phyloP scores from a whole-genome alignment of 2,113 vertebrate genomes.

The Diglossa brunneiventris region DNA sequence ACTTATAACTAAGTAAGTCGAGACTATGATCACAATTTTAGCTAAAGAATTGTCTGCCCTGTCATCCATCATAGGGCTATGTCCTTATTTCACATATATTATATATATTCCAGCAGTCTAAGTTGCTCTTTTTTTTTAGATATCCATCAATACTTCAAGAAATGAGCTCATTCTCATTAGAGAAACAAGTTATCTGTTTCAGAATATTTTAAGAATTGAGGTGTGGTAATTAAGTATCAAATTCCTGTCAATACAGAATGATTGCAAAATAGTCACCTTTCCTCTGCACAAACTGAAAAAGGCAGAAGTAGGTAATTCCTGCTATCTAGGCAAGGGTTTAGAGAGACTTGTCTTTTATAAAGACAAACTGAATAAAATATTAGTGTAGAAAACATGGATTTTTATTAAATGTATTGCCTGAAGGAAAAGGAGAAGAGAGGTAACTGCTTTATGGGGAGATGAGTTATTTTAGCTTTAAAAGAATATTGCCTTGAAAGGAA shows the following conservation, averaged over 20 bases:
- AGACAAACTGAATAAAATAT: not conserved
- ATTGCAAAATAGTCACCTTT: not conserved
- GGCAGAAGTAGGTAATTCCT: not conserved
- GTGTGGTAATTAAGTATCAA: not conserved
- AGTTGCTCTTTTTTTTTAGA: not conserved
- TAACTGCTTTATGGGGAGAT: not conserved
- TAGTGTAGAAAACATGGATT: not conserved
- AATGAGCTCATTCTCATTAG: not conserved
- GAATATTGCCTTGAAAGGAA: not conserved
- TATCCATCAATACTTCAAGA: not conserved
- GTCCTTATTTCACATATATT: not conserved
- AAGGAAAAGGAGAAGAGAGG: not conserved
- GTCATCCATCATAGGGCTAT: not conserved
- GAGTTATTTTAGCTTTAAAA: not conserved
- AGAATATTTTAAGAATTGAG: not conserved
- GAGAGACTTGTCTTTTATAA: not conserved
- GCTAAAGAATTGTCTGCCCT: not conserved
- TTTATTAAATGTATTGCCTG: not conserved
- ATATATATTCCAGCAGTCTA: not conserved
- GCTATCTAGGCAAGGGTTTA: not conserved
- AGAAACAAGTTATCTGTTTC: not conserved
- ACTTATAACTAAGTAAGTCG: not conserved
- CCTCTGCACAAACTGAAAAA: not conserved
- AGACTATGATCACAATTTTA: not conserved
- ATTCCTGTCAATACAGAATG: not conserved